Base-by-base conservation (phyloP, 1,140 invertebrate genomes). In the Cotesia typhae region DNA sequence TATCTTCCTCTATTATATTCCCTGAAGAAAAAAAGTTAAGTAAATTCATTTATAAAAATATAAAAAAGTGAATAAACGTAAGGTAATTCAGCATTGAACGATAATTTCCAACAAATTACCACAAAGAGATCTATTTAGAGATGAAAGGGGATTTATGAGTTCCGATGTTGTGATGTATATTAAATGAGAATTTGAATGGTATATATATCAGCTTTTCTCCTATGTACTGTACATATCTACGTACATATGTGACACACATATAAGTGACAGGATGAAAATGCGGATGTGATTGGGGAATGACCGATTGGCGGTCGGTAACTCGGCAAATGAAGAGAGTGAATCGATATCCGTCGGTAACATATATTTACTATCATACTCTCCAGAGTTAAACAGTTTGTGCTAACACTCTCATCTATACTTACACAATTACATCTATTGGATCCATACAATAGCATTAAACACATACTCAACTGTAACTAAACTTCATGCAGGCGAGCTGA, bases 291-390 rank as follows among this genome's bases (percentile, higher is more conserved):
- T 65, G 47, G 10, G n/a, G 41, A 4, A 55, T 10, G 4, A 47
- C 6, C 41, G 47, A 67, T 67, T 55, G 66, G 28, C 66, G 51
- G 66, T 67, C 41, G 66, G 66, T 67, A 67, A 67, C n/a, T 67
- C 47, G 38, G 14, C 12, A 65, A 51, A 51, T 17, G 63, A 65
- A 47, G 52, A 67, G 51, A 3, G 10, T 51, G 7, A 52, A 55
- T 55, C 12, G 10, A 67, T 51, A 55, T 67, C 66, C 12, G 66
- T 55, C 66, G 66, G 66, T 67, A 67, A 67, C 51, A 51, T 51
- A 67, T 51, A 55, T 55, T 55, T 47, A 7, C 41, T 47, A 47
- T 47, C 41, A 47, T 47, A 47, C 35, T 3, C 14, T 67, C 66
- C 28, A 17, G 64, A 37, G 66, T 38, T 66, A 10, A 47, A 66